These are phyloP conservation scores for Pituophis catenifer DNA, from an alignment of 2,113 vertebrate species.

Conservation along the genomic window DNA sequence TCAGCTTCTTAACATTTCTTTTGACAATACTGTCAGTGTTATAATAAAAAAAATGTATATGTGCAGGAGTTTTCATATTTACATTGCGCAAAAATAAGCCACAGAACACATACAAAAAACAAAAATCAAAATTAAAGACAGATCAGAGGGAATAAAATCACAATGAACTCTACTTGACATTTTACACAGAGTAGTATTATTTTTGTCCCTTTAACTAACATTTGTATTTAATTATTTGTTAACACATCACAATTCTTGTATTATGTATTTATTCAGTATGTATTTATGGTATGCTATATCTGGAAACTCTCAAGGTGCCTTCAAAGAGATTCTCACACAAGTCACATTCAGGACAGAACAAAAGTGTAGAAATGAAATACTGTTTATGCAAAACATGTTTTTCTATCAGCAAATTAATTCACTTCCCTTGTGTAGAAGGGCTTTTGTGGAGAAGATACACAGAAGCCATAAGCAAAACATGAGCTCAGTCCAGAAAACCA, in stretches of 20 bases:
- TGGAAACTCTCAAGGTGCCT: background rate
- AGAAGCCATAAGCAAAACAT: background rate
- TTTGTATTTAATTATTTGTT: conserved; percentile 3
- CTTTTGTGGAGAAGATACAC: background rate
- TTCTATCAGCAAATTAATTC: background rate
- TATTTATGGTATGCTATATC: background rate
- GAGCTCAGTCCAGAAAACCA: background rate
- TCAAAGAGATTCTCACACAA: background rate
- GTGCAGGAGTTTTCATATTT: background rate
- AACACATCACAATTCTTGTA: background rate
- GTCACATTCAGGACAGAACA: background rate
- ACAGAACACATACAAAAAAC: background rate
- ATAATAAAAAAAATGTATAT: background rate
- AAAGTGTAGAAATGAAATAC: background rate
- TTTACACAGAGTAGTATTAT: background rate
- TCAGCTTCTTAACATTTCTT: conserved; percentile 4
- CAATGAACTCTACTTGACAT: background rate
- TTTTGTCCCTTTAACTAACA: background rate
- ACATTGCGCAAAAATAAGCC: background rate
- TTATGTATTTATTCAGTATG: background rate
- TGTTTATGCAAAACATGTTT: background rate
- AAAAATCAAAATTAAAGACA: background rate
- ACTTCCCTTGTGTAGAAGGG: background rate
- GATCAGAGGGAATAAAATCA: background rate
- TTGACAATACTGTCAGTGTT: background rate